phyloP scores from a whole-genome alignment of 2,888 invertebrate genomes.

The Lasioglossum calceatum region DNA sequence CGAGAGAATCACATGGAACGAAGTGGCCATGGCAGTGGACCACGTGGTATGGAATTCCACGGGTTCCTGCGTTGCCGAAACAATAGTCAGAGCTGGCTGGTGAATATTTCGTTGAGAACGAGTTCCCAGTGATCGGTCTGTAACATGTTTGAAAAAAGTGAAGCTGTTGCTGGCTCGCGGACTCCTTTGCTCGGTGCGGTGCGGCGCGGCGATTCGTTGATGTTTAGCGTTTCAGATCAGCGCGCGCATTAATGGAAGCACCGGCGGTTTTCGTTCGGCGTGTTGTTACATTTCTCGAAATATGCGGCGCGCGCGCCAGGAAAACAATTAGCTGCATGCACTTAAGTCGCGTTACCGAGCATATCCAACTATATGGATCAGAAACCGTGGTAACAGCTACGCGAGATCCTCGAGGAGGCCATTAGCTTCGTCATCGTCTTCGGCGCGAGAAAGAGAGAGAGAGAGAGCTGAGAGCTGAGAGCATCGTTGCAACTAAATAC shows the following conservation, averaged over 20 bases:
- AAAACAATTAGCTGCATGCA: constrained; percentile 55
- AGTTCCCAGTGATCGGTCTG: not conserved
- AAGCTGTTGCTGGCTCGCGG: not conserved
- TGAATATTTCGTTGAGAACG: not conserved
- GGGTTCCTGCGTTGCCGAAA: not conserved
- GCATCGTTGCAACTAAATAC: not conserved
- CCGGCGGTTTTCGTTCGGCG: not conserved
- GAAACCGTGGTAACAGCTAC: constrained; percentile 84
- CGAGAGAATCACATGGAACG: not conserved
- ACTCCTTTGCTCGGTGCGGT: not conserved
- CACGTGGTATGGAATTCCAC: not conserved
- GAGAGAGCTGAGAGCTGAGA: not conserved
- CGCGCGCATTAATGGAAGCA: constrained; percentile 16
- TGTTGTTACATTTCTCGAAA: constrained; percentile 11
- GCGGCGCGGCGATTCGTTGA: not conserved
- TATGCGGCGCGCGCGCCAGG: constrained; percentile 13
- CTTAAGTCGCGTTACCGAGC: constrained; percentile 82
- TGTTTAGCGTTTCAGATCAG: constrained; percentile 33
- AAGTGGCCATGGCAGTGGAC: not conserved
- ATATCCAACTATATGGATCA: constrained; percentile 83
- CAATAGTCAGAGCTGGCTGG: not conserved
- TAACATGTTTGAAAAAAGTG: not conserved
- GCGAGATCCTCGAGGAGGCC: constrained; percentile 72
- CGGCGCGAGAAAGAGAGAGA: not conserved
- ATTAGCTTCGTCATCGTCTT: constrained; percentile 66